These are phyloP conservation scores for Nymphalis c-album DNA, from an alignment of 2,888 invertebrate species.

Conservation along the genomic window DNA sequence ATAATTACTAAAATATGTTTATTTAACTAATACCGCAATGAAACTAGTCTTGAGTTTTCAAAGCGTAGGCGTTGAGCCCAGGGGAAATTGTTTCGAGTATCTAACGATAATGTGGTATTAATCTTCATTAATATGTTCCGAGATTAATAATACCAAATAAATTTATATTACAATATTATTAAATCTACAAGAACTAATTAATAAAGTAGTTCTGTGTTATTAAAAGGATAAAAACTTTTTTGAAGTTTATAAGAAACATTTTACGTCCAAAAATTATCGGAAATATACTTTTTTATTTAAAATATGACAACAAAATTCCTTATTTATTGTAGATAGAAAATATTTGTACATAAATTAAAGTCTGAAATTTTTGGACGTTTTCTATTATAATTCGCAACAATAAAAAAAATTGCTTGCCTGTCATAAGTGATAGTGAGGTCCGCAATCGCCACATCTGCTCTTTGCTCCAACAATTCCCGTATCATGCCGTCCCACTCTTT, in stretches of 20 bases:
- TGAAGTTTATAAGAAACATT: no score
- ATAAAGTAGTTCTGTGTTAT: no score
- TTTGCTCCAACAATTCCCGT: conserved; percentile 91
- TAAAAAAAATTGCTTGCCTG: conserved; percentile 81
- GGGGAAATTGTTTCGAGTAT: conserved; percentile 13
- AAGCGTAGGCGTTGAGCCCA: conserved; percentile 7
- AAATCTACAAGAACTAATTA: no score
- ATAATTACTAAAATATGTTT: no score
- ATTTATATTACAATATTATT: neutral
- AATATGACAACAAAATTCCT: no score
- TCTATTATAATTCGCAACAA: no score
- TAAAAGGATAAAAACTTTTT: no score
- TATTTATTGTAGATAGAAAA: no score
- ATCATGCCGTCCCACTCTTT: conserved; percentile 97
- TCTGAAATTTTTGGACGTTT: no score
- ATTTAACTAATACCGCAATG: neutral
- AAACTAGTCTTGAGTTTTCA: neutral
- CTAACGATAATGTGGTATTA: neutral
- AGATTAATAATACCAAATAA: neutral
- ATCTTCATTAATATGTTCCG: conserved; percentile 1
- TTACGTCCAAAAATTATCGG: no score
- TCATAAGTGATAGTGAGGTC: conserved; percentile 98
- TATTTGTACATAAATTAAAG: no score
- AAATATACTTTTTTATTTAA: no score
- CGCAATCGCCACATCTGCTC: conserved; percentile 97